Evolutionary conservation across 2,888 invertebrate species (phyloP).

Genomic region (Amblyteles armatorius): DNA sequence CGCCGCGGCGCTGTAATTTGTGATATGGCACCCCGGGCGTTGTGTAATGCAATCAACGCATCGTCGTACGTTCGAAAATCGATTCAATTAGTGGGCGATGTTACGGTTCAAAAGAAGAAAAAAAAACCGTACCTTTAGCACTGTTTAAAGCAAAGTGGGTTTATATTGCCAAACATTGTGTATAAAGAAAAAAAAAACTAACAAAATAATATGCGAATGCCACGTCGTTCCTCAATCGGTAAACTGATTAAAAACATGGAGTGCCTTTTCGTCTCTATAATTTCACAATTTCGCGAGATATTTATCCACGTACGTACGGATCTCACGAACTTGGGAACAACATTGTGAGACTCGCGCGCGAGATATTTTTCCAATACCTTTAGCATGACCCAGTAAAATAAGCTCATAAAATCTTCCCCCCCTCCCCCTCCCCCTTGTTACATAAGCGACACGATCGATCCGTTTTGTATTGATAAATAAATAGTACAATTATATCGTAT

Average conservation of each 20-base stretch:
- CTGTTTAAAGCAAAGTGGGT: conserved; percentile 5
- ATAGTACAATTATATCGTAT: conserved; percentile 1
- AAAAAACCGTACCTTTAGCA: conserved; percentile 15
- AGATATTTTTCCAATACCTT: conserved; percentile 37
- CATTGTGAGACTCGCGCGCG: conserved; percentile 20
- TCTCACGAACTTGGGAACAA: conserved; percentile 13
- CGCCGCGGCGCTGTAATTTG: conserved; percentile 40
- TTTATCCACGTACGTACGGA: conserved; percentile 10
- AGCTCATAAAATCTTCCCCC: conserved; percentile 3
- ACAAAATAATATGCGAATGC: conserved; percentile 22
- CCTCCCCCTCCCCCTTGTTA: conserved; percentile 3
- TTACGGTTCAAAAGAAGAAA: conserved; percentile 14
- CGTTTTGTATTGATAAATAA: neutral
- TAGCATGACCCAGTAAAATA: neutral
- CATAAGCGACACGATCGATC: conserved; percentile 11
- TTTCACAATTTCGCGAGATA: conserved; percentile 42
- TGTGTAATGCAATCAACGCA: conserved; percentile 37
- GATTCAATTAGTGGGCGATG: conserved; percentile 31
- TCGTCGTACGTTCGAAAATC: conserved; percentile 1
- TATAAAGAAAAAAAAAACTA: conserved; percentile 15
- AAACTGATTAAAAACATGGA: conserved; percentile 58
- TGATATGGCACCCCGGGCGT: conserved; percentile 26
- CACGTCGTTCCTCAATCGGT: conserved; percentile 55
- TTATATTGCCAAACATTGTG: conserved; percentile 40
- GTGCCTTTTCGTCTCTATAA: conserved; percentile 63